These are phyloP conservation scores for Popillia japonica DNA, from an alignment of 1,140 invertebrate genomes.

Conservation along the genomic window DNA sequence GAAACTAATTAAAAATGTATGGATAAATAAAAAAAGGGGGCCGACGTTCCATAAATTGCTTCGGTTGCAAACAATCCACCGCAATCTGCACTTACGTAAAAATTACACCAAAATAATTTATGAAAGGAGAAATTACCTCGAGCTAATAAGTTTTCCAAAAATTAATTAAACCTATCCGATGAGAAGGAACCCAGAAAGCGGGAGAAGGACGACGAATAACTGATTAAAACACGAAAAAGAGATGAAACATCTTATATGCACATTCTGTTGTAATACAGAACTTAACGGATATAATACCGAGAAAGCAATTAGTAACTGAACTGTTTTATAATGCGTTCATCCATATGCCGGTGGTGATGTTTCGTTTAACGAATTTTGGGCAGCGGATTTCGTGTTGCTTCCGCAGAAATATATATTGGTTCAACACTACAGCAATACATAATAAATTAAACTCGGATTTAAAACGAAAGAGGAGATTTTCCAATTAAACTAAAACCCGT, in stretches of 20 bases:
- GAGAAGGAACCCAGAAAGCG: background rate
- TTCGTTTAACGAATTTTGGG: background rate
- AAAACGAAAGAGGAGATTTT: constrained; percentile 38
- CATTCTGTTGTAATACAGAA: background rate
- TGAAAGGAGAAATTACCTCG: constrained; percentile 31
- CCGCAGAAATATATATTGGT: no score
- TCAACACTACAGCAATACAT: constrained; percentile 44
- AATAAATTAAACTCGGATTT: constrained; percentile 41
- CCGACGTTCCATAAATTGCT: constrained; percentile 32
- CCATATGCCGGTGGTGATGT: no score
- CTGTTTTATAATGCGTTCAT: background rate
- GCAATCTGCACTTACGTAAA: constrained; percentile 34
- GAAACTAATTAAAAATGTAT: constrained; percentile 37
- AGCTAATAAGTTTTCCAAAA: constrained; percentile 34
- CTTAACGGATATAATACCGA: constrained; percentile 32
- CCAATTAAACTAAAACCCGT: constrained; percentile 39
- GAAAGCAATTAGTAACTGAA: constrained; percentile 27
- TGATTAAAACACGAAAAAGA: constrained; percentile 21
- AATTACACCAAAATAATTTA: constrained; percentile 35
- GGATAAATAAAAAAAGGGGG: constrained; percentile 21
- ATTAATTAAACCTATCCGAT: constrained; percentile 32
- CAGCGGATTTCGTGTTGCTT: no score
- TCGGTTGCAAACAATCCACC: constrained; percentile 28
- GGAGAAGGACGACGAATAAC: background rate
- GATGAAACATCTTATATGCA: constrained; percentile 7